phyloP scores from a whole-genome alignment of 1,140 invertebrate genomes.

The Drosophila eugracilis region DNA sequence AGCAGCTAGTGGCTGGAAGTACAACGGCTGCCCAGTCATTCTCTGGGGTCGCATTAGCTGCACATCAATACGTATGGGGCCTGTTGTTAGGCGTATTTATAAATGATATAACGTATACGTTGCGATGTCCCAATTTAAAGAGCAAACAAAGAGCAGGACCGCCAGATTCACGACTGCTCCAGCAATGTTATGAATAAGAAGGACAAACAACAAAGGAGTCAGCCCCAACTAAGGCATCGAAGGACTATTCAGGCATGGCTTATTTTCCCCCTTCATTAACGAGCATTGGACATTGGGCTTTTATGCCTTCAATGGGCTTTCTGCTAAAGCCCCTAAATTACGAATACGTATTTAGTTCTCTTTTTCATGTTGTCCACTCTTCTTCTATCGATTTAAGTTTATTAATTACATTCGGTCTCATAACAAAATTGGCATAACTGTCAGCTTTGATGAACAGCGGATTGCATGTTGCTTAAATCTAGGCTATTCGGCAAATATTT shows the following conservation, averaged over 20 bases:
- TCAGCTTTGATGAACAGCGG: too few species aligned
- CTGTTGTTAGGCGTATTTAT: conserved; percentile 79
- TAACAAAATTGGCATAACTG: not conserved
- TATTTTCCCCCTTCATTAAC: conserved; percentile 26
- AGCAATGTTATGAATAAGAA: conserved; percentile 7
- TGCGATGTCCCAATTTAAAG: conserved; percentile 66
- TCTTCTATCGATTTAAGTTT: too few species aligned
- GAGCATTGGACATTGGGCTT: not conserved
- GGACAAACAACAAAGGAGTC: conserved; percentile 8
- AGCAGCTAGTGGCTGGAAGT: not conserved
- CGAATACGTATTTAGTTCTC: not conserved
- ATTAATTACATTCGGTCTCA: conserved; percentile 6
- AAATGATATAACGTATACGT: conserved; percentile 77
- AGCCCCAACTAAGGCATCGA: not conserved
- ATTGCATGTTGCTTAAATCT: not conserved
- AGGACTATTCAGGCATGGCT: conserved; percentile 14
- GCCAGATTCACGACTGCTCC: conserved; percentile 7
- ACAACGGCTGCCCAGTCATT: conserved; percentile 54
- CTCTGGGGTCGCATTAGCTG: conserved; percentile 78
- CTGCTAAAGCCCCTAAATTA: not conserved
- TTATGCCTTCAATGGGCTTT: not conserved
- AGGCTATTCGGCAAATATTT: too few species aligned
- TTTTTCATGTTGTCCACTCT: not conserved
- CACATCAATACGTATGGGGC: conserved; percentile 68
- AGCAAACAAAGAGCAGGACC: conserved; percentile 53